Evolutionary conservation across 1,140 invertebrate genomes (phyloP).

Genomic region (Eurosta solidaginis): DNA sequence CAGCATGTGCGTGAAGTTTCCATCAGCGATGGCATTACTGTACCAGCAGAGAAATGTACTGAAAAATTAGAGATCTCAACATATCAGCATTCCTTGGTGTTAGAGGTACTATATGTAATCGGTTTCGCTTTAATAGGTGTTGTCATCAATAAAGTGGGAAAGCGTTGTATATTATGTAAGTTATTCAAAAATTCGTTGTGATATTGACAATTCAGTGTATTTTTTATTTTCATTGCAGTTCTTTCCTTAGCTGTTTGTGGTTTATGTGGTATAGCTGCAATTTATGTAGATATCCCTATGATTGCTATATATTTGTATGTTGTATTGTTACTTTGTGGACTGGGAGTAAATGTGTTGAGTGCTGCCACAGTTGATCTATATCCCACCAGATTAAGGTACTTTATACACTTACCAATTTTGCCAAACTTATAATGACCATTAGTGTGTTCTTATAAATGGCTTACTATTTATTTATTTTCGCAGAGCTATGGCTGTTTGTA

Average conservation of each 20-base stretch:
- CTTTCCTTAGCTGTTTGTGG: slow-evolving; percentile 33
- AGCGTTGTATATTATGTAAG: slow-evolving; percentile 39
- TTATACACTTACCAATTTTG: background rate
- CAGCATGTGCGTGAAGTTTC: background rate
- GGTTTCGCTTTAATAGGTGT: slow-evolving; percentile 37
- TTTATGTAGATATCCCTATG: slow-evolving; percentile 35
- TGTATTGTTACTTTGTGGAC: slow-evolving; percentile 41
- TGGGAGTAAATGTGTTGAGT: slow-evolving; percentile 45
- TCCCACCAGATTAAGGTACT: slow-evolving; percentile 47
- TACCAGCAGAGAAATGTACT: slow-evolving; percentile 24
- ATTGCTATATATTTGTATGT: slow-evolving; percentile 38
- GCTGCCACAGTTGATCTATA: slow-evolving; percentile 49
- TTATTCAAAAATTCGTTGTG: background rate
- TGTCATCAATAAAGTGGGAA: slow-evolving; percentile 37
- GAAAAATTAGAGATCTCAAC: slow-evolving; percentile 37
- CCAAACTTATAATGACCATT: too few species aligned
- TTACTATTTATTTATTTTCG: too few species aligned
- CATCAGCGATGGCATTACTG: background rate
- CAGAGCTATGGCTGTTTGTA: slow-evolving; percentile 49
- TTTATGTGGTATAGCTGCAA: slow-evolving; percentile 31
- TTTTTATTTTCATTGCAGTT: slow-evolving; percentile 27
- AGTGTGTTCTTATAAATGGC: too few species aligned
- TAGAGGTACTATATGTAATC: slow-evolving; percentile 38
- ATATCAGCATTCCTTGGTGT: slow-evolving; percentile 36
- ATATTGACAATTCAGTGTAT: background rate